Conservation (phyloP, 2,888 invertebrate genomes). For the Cryptocephalus moraei region DNA sequence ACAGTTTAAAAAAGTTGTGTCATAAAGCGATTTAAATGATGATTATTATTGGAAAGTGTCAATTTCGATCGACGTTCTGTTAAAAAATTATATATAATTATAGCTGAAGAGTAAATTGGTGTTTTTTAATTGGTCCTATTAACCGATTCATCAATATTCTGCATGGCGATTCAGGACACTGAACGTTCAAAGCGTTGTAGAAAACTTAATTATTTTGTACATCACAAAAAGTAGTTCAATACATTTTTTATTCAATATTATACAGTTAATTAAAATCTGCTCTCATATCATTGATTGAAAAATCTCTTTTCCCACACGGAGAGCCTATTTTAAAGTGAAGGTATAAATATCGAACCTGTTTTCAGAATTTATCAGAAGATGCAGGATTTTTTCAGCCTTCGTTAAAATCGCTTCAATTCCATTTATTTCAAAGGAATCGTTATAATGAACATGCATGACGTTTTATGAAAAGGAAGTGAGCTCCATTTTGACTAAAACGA, state of each 20-base stretch:
- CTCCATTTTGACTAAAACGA: too few relatives aligned
- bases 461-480: too few relatives aligned
- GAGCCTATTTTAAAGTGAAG: slow-evolving; percentile 11
- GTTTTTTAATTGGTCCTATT: slow-evolving; percentile 14
- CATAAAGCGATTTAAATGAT: too few relatives aligned
- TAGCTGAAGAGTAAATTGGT: slow-evolving; percentile 10
- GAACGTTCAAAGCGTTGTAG: slow-evolving; percentile 10
- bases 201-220: slow-evolving; percentile 16
- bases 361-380: slow-evolving; percentile 4
- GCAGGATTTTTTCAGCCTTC: not conserved
- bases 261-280: slow-evolving; percentile 16
- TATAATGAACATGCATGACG: too few relatives aligned
- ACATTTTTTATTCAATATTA: slow-evolving; percentile 11
- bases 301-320: slow-evolving; percentile 15
- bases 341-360: slow-evolving; percentile 14
- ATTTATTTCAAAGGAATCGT: too few relatives aligned
- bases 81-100: slow-evolving; percentile 6
- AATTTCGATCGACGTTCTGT: slow-evolving; percentile 5
- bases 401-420: not conserved
- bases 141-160: slow-evolving; percentile 15
- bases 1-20: too few relatives aligned
- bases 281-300: slow-evolving; percentile 15
- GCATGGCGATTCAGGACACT: slow-evolving; percentile 7
- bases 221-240: slow-evolving; percentile 15
- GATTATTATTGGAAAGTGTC: slow-evolving; percentile 7